Conservation (phyloP, 2,797 vertebrate genomes). For the Eremophila alpestris region DNA sequence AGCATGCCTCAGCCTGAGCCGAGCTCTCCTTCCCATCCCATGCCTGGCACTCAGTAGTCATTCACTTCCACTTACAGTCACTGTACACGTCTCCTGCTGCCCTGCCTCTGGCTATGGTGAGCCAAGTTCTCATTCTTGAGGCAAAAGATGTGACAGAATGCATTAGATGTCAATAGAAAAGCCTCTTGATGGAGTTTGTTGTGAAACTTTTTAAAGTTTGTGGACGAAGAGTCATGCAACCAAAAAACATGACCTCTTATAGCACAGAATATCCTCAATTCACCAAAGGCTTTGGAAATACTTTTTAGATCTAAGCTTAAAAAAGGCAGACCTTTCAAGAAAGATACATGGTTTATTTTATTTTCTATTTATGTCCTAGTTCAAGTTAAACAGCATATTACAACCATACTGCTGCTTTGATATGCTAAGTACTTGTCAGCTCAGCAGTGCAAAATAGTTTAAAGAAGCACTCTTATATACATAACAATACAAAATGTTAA, state of each 20-base stretch:
- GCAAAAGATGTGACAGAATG: slow-evolving; percentile 60
- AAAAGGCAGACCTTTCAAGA: neutral
- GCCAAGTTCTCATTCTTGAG: neutral
- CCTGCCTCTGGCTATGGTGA: neutral
- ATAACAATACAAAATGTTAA: neutral
- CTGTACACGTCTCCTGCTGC: neutral
- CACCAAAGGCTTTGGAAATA: neutral
- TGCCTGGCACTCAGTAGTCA: neutral
- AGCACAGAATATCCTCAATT: neutral
- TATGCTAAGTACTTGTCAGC: neutral
- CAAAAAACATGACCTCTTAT: neutral
- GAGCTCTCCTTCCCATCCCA: neutral
- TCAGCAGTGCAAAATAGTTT: neutral
- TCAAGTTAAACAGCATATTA: neutral
- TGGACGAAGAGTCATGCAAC: neutral
- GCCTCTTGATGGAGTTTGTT: neutral
- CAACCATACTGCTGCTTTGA: neutral
- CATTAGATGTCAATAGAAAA: slow-evolving; percentile 42
- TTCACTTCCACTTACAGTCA: slow-evolving; percentile 54
- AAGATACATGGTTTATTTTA: neutral
- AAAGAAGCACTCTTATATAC: neutral
- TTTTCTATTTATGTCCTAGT: neutral
- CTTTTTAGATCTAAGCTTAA: neutral
- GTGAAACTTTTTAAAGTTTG: slow-evolving; percentile 33
- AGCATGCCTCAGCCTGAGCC: neutral